Conservation (phyloP, 2,797 vertebrate genomes). For the Sardinella longiceps region DNA sequence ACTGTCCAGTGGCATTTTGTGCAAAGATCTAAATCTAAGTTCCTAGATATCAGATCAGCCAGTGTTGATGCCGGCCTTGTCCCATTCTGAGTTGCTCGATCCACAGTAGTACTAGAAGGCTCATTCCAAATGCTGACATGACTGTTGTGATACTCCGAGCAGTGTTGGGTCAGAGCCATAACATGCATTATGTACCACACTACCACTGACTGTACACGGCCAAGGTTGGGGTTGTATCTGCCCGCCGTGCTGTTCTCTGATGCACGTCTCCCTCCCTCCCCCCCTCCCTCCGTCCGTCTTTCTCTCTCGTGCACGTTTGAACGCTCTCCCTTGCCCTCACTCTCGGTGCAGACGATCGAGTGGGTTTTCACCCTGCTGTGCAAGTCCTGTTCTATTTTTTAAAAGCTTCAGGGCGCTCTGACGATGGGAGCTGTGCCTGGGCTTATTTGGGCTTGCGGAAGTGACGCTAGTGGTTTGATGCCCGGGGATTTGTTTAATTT, state of each 20-base stretch:
- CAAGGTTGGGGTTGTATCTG: neutral
- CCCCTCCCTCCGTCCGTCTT: neutral
- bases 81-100: neutral
- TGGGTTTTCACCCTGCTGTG: neutral
- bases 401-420: neutral
- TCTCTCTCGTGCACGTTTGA: neutral
- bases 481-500: neutral
- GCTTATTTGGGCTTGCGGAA: conserved; percentile 16
- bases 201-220: neutral
- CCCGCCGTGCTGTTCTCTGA: neutral
- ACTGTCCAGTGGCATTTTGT: neutral
- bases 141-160: neutral
- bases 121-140: neutral
- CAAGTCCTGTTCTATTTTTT: conserved; percentile 8
- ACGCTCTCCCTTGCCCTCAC: neutral
- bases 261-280: neutral
- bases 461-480: conserved; percentile 6
- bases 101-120: neutral
- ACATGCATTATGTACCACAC: conserved; percentile 11
- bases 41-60: neutral
- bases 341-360: neutral
- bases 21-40: neutral
- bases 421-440: neutral
- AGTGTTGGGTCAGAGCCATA: neutral
- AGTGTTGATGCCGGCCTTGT: neutral